Conservation (phyloP, 1,140 invertebrate species). For the Monomorium pharaonis region DNA sequence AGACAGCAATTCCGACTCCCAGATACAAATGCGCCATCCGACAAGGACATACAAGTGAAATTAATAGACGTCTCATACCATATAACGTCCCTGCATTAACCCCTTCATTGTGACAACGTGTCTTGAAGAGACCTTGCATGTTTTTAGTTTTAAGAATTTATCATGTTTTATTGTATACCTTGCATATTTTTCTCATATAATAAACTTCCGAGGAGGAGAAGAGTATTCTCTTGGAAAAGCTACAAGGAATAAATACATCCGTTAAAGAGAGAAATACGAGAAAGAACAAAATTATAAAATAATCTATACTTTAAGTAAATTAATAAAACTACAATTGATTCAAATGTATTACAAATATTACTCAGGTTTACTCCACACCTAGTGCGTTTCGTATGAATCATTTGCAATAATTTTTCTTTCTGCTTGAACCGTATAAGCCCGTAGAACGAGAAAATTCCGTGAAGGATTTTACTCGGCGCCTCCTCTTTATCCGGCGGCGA, state of each 20-base stretch:
- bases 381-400: not conserved
- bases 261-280: not conserved
- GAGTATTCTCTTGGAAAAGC: not conserved
- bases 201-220: not conserved
- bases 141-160: constrained; percentile 39
- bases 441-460: constrained; percentile 39
- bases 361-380: not conserved
- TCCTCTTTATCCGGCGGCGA: constrained; percentile 32
- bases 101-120: not conserved
- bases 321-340: not conserved
- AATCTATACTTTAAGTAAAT: not conserved
- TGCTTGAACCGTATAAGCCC: not conserved
- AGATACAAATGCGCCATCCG: constrained; percentile 48
- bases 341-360: not conserved
- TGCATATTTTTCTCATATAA: not conserved
- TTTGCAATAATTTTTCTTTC: constrained; percentile 33
- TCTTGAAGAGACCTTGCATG: not conserved
- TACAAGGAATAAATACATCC: not conserved
- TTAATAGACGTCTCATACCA: constrained; percentile 62
- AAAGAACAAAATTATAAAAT: not conserved
- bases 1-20: constrained; percentile 73
- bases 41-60: constrained; percentile 67
- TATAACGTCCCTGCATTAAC: constrained; percentile 13
- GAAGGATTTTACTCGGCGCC: constrained; percentile 38
- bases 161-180: not conserved